Evolutionary conservation across 2,113 vertebrate genomes (phyloP), one percentile per base, ranked within the genome.

Genomic region (Electrona antarctica): DNA sequence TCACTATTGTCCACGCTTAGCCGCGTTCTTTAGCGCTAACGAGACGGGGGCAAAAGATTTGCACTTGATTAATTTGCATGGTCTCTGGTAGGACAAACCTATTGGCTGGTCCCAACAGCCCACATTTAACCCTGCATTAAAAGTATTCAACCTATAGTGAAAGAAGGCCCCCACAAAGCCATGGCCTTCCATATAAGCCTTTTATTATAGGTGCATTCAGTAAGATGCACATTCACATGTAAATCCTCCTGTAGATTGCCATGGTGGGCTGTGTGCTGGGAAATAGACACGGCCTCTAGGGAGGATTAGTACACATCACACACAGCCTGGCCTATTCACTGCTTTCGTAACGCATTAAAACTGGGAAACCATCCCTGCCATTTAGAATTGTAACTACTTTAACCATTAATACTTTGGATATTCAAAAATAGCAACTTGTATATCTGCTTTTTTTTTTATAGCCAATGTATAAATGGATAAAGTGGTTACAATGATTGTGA

Each of bases 191-290:
- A 63, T 71, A 66, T 80, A 75, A 67, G 69, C 73, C 80, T 86
- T 83, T 81, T 80, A 54, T 79, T 69, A 75, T 66, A 7, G 41
- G 15, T 69, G 76, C 76, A 78, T 89, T 90, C 78, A 85, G 29
- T 46, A 45, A 74, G 60, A 60, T 65, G 68, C 72, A 63, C 71
- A 92, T 93, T 92, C 85, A 93, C 73, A 93, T 93, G 90, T 84
- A 93, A 93, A 93, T 93, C 80, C 51, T 64, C 33, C 67, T 77
- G 76, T 82, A 80, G 86, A 80, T 80, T 78, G 71, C 74, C 46
- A 14, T 49, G 7, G 69, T 49, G 7, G 69, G 79, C 57, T 68
- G 50, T 60, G 52, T 62, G 83, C 86, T 90, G 82, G 90, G 86
- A 88, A 91, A 69, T 46, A 6, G 69, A 67, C 63, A 74, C 12